Percentiles rank a stretch among this genome's conserved stretches.
phyloP scores from a whole-genome alignment of 2,797 vertebrate genomes.

The Trachops cirrhosus region DNA sequence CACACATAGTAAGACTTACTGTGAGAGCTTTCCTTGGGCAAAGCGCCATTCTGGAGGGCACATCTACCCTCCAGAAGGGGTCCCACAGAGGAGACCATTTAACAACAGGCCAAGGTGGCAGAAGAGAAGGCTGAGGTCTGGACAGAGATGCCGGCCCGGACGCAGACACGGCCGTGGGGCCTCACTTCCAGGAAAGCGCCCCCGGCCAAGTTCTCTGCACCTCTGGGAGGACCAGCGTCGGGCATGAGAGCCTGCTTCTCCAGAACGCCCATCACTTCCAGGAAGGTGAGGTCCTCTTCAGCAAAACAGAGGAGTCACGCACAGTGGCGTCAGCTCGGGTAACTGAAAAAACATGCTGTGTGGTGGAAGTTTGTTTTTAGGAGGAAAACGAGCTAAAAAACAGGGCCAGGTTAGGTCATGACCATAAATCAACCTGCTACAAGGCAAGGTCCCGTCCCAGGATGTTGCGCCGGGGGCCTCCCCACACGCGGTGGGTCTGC shows the following conservation, averaged over 20 bases:
- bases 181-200: conserved; percentile 45
- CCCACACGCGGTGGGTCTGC: background rate
- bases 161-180: background rate
- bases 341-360: conserved; percentile 63
- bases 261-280: conserved; percentile 43
- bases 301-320: conserved; percentile 45
- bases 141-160: background rate
- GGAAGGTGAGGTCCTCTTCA: conserved; percentile 47
- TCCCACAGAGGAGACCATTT: background rate
- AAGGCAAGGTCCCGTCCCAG: background rate
- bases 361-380: conserved; percentile 41
- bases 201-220: background rate
- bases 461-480: background rate
- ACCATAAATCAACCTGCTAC: conserved; percentile 57
- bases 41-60: background rate
- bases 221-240: background rate
- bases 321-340: conserved; percentile 44
- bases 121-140: background rate
- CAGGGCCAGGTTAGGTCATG: conserved; percentile 55
- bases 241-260: background rate
- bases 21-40: background rate
- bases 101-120: background rate
- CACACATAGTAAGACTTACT: background rate
- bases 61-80: background rate
- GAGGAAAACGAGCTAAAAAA: conserved; percentile 24